Percentiles rank a stretch among this genome's conserved stretches.
Conservation (phyloP, 2,113 vertebrate species). For the Trematomus loennbergii region DNA sequence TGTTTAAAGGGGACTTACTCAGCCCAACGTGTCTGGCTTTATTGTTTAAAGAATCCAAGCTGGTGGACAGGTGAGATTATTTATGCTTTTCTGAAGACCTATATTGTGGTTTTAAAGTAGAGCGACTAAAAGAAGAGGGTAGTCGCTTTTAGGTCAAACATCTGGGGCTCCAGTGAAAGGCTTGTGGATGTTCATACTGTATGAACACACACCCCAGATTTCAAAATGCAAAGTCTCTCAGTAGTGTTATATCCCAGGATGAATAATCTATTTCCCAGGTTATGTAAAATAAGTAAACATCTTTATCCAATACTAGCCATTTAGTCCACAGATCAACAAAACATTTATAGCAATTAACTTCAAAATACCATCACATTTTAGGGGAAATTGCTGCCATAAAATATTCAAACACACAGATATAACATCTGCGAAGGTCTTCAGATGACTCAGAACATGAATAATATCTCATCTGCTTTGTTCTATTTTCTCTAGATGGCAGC, state of each 20-base stretch:
- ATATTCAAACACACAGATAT: slow-evolving; percentile 35
- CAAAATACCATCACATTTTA: slow-evolving; percentile 20
- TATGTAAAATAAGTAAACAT: background rate
- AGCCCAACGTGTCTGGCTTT: slow-evolving; percentile 10
- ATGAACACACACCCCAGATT: slow-evolving; percentile 4
- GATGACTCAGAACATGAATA: slow-evolving; percentile 38
- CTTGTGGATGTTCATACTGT: slow-evolving; percentile 6
- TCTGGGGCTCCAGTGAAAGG: slow-evolving; percentile 7
- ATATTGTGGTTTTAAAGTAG: background rate
- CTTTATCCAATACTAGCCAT: background rate
- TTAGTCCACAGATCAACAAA: background rate
- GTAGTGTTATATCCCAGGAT: background rate
- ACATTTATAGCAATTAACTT: background rate
- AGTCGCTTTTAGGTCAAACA: slow-evolving; percentile 33
- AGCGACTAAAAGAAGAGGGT: background rate
- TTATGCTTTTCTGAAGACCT: background rate
- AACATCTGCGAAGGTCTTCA: background rate
- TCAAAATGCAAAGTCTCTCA: background rate
- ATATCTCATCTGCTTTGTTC: slow-evolving; percentile 9
- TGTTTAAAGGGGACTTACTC: slow-evolving; percentile 75
- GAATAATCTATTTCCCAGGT: background rate
- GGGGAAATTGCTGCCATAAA: background rate
- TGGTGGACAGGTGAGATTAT: background rate
- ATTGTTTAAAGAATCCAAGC: slow-evolving; percentile 8
- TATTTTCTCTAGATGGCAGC: slow-evolving; percentile 3